Conservation (phyloP, 2,888 invertebrate species). For the Eurytoma adleriae region DNA sequence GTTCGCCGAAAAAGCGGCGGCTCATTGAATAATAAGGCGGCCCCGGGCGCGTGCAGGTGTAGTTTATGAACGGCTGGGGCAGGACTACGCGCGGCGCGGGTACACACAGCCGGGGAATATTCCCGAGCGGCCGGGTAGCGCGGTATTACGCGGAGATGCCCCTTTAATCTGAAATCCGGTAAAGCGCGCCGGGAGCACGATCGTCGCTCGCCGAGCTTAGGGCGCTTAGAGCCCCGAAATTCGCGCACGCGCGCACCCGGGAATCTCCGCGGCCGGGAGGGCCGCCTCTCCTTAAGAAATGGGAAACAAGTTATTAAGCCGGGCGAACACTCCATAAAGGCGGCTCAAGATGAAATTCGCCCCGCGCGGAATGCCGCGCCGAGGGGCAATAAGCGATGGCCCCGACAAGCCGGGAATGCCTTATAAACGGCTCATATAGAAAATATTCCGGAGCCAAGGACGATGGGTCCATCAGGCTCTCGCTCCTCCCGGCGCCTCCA, state of each 20-base stretch:
- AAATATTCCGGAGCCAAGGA: too few species aligned
- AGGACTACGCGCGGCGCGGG: neutral
- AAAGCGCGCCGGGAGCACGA: conserved; percentile 20
- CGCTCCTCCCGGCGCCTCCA: neutral
- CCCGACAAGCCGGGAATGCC: conserved; percentile 6
- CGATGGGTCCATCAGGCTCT: too few species aligned
- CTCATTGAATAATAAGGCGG: too few species aligned
- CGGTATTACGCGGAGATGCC: neutral
- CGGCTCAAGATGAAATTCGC: neutral
- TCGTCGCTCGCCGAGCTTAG: conserved; percentile 11
- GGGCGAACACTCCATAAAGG: neutral
- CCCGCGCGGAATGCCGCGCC: neutral
- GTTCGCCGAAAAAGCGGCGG: neutral
- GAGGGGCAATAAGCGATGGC: neutral
- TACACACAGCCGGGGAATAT: neutral
- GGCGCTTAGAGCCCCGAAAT: conserved; percentile 32
- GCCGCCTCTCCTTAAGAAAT: neutral
- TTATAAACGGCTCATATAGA: neutral
- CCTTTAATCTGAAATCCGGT: conserved; percentile 35
- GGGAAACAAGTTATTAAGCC: neutral
- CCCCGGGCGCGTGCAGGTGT: neutral
- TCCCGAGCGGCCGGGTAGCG: neutral
- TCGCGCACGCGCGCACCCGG: neutral
- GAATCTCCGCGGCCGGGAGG: neutral
- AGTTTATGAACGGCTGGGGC: neutral